Percentiles rank a stretch among this genome's conserved stretches.
Evolutionary conservation across 2,888 invertebrate species (phyloP).

Genomic region (Seladonia tumulorum): DNA sequence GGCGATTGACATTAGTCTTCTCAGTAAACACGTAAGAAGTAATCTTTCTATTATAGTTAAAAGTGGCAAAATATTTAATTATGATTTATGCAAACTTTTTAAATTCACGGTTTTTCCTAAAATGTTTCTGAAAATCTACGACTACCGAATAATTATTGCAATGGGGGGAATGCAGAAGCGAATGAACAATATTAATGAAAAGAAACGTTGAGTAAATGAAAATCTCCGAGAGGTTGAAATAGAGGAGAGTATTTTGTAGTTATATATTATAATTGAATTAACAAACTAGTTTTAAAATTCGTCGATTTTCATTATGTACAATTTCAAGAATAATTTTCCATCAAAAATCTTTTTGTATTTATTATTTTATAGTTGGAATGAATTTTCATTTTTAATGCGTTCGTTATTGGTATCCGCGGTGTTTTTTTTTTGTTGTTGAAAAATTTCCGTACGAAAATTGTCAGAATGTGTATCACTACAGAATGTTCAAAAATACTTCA

Average conservation of each 20-base stretch:
- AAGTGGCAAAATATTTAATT: conserved; percentile 51
- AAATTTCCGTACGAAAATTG: conserved; percentile 45
- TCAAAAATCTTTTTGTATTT: conserved; percentile 38
- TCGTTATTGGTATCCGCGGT: conserved; percentile 28
- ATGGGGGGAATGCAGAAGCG: conserved; percentile 30
- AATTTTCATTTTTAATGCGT: conserved; percentile 47
- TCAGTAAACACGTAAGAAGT: conserved; percentile 47
- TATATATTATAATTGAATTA: conserved; percentile 46
- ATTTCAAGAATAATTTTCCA: conserved; percentile 57
- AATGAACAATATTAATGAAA: conserved; percentile 19
- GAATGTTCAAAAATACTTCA: conserved; percentile 51
- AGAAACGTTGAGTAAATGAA: conserved; percentile 34
- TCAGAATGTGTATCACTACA: conserved; percentile 27
- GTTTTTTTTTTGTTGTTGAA: conserved; percentile 17
- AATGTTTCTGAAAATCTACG: conserved; percentile 18
- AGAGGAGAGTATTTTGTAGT: conserved; percentile 46
- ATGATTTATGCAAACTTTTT: conserved; percentile 22
- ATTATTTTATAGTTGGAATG: conserved; percentile 58
- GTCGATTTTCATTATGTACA: conserved; percentile 55
- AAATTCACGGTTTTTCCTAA: conserved; percentile 12
- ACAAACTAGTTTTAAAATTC: conserved; percentile 57
- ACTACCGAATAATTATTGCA: conserved; percentile 18
- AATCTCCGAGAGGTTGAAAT: conserved; percentile 34
- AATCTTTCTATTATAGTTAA: conserved; percentile 49
- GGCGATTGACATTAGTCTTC: conserved; percentile 54